phyloP scores from a whole-genome alignment of 2,888 invertebrate genomes.

The Pollenia amentaria region DNA sequence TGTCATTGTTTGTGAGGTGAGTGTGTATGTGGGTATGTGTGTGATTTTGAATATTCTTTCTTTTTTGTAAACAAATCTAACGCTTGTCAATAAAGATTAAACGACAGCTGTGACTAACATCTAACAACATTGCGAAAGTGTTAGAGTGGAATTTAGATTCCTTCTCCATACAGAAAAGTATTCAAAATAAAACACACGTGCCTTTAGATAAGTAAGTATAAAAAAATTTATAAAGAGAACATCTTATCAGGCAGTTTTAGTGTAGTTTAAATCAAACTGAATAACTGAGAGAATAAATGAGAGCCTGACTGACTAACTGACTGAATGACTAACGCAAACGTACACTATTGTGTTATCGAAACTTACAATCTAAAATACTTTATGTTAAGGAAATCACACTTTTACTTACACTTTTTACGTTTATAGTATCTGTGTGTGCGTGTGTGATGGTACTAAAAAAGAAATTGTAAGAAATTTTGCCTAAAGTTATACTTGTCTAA shows the following conservation, averaged over 20 bases:
- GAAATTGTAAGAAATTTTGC: slow-evolving; percentile 23
- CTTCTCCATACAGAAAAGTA: not conserved
- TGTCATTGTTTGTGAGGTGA: slow-evolving; percentile 25
- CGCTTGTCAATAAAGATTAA: slow-evolving; percentile 71
- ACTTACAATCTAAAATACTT: slow-evolving; percentile 21
- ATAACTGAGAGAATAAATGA: not conserved
- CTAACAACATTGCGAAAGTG: slow-evolving; percentile 8
- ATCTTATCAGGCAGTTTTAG: slow-evolving; percentile 40
- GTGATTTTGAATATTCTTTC: not conserved
- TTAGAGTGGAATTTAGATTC: not conserved
- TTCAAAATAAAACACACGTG: slow-evolving; percentile 32
- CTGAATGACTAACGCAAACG: slow-evolving; percentile 13
- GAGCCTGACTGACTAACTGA: not conserved
- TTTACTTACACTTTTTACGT: too few species aligned
- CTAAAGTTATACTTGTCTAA: slow-evolving; percentile 60
- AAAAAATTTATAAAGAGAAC: slow-evolving; percentile 13
- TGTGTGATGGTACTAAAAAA: not conserved
- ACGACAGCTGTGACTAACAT: slow-evolving; percentile 69
- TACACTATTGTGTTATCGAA: slow-evolving; percentile 42
- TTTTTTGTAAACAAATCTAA: slow-evolving; percentile 45
- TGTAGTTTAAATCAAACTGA: slow-evolving; percentile 24
- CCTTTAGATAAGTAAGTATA: slow-evolving; percentile 40
- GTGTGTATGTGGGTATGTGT: not conserved
- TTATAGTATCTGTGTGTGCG: not conserved
- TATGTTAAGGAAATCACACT: not conserved